Evolutionary conservation across 92 coral and sea anemone genomes (phyloP).

Genomic region (Micromussa lordhowensis): DNA sequence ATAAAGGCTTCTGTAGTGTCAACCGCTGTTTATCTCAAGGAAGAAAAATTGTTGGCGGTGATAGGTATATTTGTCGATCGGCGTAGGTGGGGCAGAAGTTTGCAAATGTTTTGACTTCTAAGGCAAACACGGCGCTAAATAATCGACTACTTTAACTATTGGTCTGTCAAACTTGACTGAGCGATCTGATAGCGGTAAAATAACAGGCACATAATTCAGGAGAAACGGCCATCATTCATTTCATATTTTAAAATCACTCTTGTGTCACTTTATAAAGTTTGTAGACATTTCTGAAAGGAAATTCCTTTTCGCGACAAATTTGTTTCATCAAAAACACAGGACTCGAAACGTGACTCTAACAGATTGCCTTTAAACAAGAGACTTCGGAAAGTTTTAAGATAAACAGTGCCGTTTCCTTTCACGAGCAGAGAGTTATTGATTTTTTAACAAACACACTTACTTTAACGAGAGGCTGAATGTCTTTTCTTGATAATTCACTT

Average conservation of each 20-base stretch:
- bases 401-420: not conserved
- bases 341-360: not conserved
- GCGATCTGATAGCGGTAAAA: not conserved
- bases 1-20: not conserved
- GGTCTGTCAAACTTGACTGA: not conserved
- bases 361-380: not conserved
- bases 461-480: not conserved
- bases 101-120: conserved; percentile 5
- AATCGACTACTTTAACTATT: not conserved
- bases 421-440: not conserved
- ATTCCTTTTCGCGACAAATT: not conserved
- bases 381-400: not conserved
- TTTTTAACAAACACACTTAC: not conserved
- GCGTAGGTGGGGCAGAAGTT: not conserved
- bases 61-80: not conserved
- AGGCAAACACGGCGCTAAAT: not conserved
- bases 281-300: not conserved
- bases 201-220: not conserved
- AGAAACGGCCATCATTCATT: not conserved
- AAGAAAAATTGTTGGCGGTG: not conserved
- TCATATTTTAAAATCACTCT: not conserved
- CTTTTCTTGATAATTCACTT: not conserved
- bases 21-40: not conserved
- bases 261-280: not conserved
- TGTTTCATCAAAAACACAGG: not conserved